Percentiles rank a stretch among this genome's conserved stretches.
Evolutionary conservation across 2,888 invertebrate species (phyloP).

Genomic region (Synergus laeviventris): DNA sequence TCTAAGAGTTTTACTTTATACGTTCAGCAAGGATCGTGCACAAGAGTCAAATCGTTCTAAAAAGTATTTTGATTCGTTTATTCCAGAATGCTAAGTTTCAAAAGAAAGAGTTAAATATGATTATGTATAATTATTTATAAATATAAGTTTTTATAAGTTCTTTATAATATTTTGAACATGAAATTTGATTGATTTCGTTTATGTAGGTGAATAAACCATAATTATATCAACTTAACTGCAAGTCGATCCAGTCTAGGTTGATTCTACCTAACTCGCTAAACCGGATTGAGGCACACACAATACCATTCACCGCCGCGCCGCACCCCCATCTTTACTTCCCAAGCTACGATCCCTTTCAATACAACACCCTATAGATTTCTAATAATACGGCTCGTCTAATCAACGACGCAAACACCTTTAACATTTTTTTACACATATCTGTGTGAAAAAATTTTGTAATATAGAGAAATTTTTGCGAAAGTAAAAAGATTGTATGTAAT

Average conservation of each 20-base stretch:
- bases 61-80: constrained; percentile 7
- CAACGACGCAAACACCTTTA: background rate
- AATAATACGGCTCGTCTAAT: constrained; percentile 15
- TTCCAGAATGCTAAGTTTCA: background rate
- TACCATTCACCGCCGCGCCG: constrained; percentile 36
- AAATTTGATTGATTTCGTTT: constrained; percentile 4
- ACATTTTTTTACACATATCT: background rate
- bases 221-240: constrained; percentile 36
- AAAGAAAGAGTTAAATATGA: background rate
- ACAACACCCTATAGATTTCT: constrained; percentile 4
- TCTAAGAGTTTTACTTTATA: background rate
- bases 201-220: constrained; percentile 40
- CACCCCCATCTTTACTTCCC: constrained; percentile 32
- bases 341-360: constrained; percentile 34
- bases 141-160: background rate
- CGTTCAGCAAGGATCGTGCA: background rate
- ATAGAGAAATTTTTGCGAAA: background rate
- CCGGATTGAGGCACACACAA: constrained; percentile 37
- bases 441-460: background rate
- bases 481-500: background rate
- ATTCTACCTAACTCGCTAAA: constrained; percentile 37
- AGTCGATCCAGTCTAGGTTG: constrained; percentile 17
- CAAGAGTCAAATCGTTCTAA: constrained; percentile 25
- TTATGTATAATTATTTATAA: background rate
- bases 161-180: background rate